Evolutionary conservation across 2,888 invertebrate genomes (phyloP), one percentile per base, ranked within the genome.

Genomic region (Ormyrus pomaceus): DNA sequence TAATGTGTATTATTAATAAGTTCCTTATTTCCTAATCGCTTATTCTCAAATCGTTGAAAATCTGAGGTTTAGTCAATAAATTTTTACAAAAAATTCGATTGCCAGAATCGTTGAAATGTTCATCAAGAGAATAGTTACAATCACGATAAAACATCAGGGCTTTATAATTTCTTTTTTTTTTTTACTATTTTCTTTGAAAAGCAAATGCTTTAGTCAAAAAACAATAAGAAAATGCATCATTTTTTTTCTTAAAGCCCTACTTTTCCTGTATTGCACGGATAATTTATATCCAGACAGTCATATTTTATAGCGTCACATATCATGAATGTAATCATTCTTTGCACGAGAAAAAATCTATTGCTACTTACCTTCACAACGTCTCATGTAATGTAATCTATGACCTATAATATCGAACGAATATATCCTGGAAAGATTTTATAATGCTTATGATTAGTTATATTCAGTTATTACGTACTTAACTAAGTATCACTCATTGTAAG

Each of bases 291-390:
- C 34, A 34, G 34, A 34, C 34, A 34, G 34, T 34, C 34, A 66
- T 48, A 45, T 75, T 53, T 48, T 4, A 66, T 50, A 58, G 5
- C 45, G 45, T 72, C 46, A 5, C n/a, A 65, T 64, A 48, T 55
- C n/a, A 46, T 58, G 61, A 73, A 50, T 59, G 50, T 50, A 53
- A 51, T n/a, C 10, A 56, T 11, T 19, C 11, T 1, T 66, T 59
- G 5, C 34, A 65, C 59, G 34, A 71, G 62, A 77, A 53, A 59
- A 59, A 59, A 34, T 59, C 55, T 70, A 45, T 62, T 75, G 13
- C 46, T 79, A 81, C 81, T 81, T 81, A 81, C 81, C 81, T 81
- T 55, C 8, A 50, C 10, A 64, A 75, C 8, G 68, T 68, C 55
- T 61, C n/a, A 45, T 72, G 11, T 64, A 2, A 34, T 11, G 50